Evolutionary conservation across 2,113 vertebrate species (phyloP).

Genomic region (Dasyprocta punctata): DNA sequence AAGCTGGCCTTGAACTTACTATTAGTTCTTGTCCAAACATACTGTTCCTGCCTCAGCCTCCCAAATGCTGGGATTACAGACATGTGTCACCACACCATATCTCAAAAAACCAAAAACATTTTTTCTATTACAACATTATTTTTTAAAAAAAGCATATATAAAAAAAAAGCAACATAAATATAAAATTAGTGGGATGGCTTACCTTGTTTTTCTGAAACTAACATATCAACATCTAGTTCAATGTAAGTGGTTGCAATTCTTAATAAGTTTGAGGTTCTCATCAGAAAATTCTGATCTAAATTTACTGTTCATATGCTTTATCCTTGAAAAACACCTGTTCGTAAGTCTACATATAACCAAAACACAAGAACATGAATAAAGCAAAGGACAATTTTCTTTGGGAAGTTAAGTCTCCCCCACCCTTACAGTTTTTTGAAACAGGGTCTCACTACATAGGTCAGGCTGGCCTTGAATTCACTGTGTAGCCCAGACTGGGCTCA

Average conservation of each 20-base stretch:
- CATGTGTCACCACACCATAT: neutral
- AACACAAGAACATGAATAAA: neutral
- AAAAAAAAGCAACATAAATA: neutral
- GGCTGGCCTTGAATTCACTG: neutral
- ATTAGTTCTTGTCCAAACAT: neutral
- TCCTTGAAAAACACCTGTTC: neutral
- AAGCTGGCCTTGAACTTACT: neutral
- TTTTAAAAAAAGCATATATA: neutral
- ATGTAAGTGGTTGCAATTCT: neutral
- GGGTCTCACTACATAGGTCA: neutral
- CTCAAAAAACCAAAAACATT: neutral
- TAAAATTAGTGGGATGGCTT: neutral
- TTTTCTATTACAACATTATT: neutral
- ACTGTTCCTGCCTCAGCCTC: neutral
- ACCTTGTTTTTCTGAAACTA: neutral
- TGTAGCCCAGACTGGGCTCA: neutral
- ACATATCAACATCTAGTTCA: neutral
- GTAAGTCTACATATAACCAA: neutral
- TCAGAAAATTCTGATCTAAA: neutral
- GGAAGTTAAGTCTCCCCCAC: neutral
- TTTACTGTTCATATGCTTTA: neutral
- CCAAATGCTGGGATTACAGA: neutral
- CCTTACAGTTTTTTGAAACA: neutral
- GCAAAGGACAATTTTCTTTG: neutral
- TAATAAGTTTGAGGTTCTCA: neutral